Base-by-base conservation (phyloP, 2,113 vertebrate species). In the Alaudala cheleensis region DNA sequence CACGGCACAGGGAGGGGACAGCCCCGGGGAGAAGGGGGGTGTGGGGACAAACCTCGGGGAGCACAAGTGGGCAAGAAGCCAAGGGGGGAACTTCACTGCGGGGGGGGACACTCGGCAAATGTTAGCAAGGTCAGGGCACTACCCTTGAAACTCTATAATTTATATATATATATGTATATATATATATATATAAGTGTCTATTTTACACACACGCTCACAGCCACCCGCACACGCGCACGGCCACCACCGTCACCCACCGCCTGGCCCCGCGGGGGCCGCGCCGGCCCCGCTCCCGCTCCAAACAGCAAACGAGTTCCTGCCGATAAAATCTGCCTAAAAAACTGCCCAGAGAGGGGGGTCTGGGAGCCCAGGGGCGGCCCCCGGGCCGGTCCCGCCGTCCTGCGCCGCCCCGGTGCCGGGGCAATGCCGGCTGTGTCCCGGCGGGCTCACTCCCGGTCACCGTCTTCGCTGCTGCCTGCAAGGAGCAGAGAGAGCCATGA, bases 391-490 rank as follows among this genome's bases (percentile, higher is more conserved):
- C 90, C 80, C 14, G 26, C 77, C 12, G 16, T 53, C 45, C 42
- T 57, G 65, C 22, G 42, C 54, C 29, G 17, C 76, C 81, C 66
- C 67, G 42, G n/a, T 56, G 67, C 85, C 51, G 3, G 72, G 57
- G 78, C 95, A 65, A 33, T 70, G 86, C 93, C 22, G 44, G 65
- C 79, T 34, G 49, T 1, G 9, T 33, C 42, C 50, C 25, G 4
- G 37, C 23, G 17, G 81, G 39, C 86, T 97, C 98, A 98, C 49
- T 98, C 98, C 95, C 93, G 95, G 85, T 98, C 98, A 3, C 98
- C 98, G 3, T 98, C 98, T 90, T 98, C 98, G 29, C 98, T 98
- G 98, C 98, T 98, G 94, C 98, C 98, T 97, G 96, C 28, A 94
- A 86, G 0, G 85, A 94, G 39, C 12, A 1, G 21, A 51, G 47